Evolutionary conservation across 2,797 vertebrate genomes (phyloP), one percentile per base, ranked within the genome.

Genomic region (Antrozous pallidus): DNA sequence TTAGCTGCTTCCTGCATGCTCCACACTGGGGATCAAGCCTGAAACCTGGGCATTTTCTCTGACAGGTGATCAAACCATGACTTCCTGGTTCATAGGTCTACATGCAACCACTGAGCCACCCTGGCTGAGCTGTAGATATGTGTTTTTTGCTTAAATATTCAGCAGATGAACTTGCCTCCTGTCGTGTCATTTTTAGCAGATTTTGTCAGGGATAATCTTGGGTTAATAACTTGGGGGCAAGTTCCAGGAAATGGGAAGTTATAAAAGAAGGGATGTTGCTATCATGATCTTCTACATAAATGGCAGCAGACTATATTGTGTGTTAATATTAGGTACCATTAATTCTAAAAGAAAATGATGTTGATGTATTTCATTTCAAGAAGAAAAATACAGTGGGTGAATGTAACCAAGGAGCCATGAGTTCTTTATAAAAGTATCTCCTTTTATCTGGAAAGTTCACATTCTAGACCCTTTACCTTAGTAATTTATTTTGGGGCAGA

Each of bases 81-180:
- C 18, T 51, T 51, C 51, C 51, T 51, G 7, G 51, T 22, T 51
- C 7, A 51, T 51, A 51, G 51, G 51, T 51, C 6, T 0, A 51
- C 51, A 22, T 7, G 2, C 51, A 51, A 51, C 51, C 51, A 51
- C 8, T 51, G 51, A 51, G 49, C 49, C 49, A 51, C 49, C 18
- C 49, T 3, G 49, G 49, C 51, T 51, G 51, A 51, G 51, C 5
- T 79, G 5, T 26, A 17, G 17, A 14, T 40, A 31, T 28, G 24
- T 40, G 4, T 38, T 51, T 58, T 69, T 67, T 88, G 71, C 24
- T 82, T 94, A 91, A 95, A 82, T 95, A 88, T 94, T 89, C 67
- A 88, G 90, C 80, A 93, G 70, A 93, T 51, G n/a, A 14, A 6
- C 54, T 94, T 40, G 40, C 67, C 11, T 92, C 40, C 36, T 61